Conservation (phyloP, 2,888 invertebrate genomes). For the Drosophila recens region DNA sequence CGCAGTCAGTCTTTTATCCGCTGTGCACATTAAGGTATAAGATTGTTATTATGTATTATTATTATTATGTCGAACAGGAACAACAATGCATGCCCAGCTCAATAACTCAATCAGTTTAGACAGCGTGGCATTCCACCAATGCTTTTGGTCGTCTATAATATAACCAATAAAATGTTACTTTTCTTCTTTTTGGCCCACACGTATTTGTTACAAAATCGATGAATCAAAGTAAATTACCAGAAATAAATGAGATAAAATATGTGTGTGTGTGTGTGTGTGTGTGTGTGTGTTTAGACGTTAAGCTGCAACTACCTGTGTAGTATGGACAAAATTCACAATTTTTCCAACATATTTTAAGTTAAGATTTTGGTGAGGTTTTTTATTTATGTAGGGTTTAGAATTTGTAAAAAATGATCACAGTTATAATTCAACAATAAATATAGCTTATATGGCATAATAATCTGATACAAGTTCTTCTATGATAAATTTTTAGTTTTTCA, state of each 20-base stretch:
- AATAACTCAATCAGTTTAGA: constrained; percentile 77
- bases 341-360: background rate
- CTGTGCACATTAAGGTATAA: constrained; percentile 50
- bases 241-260: constrained; percentile 80
- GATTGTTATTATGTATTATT: constrained; percentile 64
- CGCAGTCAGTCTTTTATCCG: constrained; percentile 38
- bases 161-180: constrained; percentile 49
- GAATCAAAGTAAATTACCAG: constrained; percentile 81
- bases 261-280: constrained; percentile 24
- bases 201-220: constrained; percentile 78
- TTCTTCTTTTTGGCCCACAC: constrained; percentile 19
- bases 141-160: constrained; percentile 27
- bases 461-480: too few relatives aligned
- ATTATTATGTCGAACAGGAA: constrained; percentile 57
- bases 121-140: background rate
- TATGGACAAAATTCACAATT: background rate
- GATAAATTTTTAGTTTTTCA: too few relatives aligned
- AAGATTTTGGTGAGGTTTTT: too few relatives aligned
- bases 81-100: constrained; percentile 47
- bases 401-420: too few relatives aligned
- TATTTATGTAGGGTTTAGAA: too few relatives aligned
- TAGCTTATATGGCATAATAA: too few relatives aligned
- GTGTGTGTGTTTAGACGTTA: constrained; percentile 1
- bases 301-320: constrained; percentile 37
- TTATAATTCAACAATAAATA: too few relatives aligned